Evolutionary conservation across 1,140 invertebrate species (phyloP).

Genomic region (Nasonia giraulti): DNA sequence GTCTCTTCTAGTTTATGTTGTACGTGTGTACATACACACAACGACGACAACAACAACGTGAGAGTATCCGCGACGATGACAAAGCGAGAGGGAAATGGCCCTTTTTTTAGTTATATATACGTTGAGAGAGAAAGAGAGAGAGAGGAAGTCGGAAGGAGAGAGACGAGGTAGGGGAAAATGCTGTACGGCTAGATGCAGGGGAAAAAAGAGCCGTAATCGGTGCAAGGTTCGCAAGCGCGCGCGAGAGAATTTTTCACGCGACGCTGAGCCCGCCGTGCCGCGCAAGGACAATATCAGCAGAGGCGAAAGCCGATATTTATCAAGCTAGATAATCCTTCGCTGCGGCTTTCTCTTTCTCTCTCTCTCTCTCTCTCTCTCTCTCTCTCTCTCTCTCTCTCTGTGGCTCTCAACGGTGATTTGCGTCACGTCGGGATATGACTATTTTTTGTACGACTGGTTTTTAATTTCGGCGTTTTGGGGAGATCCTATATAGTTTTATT

Average conservation of each 20-base stretch:
- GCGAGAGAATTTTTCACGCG: conserved; percentile 59
- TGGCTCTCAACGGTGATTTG: too few species aligned
- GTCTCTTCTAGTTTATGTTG: too few species aligned
- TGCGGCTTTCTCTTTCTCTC: too few species aligned
- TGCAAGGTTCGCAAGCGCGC: conserved; percentile 34
- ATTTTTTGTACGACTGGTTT: neutral
- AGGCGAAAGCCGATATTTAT: conserved; percentile 1
- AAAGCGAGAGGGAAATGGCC: neutral
- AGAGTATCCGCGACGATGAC: neutral
- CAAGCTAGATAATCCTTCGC: conserved; percentile 23
- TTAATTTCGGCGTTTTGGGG: too few species aligned
- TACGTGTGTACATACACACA: too few species aligned
- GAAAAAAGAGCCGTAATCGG: conserved; percentile 10
- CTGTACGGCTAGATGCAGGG: neutral
- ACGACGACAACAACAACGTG: neutral
- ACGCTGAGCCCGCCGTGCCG: conserved; percentile 54
- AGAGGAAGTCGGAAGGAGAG: neutral
- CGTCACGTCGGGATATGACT: too few species aligned
- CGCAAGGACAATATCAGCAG: conserved; percentile 47
- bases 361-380: too few species aligned
- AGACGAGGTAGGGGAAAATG: neutral
- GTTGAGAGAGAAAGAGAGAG: too few species aligned
- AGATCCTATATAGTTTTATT: too few species aligned
- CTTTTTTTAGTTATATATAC: neutral
- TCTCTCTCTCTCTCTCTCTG: neutral